A percentile compares a stretch with the other conserved stretches of the same genome.
Conservation (phyloP, 1,140 invertebrate species). For the Lerema accius region DNA sequence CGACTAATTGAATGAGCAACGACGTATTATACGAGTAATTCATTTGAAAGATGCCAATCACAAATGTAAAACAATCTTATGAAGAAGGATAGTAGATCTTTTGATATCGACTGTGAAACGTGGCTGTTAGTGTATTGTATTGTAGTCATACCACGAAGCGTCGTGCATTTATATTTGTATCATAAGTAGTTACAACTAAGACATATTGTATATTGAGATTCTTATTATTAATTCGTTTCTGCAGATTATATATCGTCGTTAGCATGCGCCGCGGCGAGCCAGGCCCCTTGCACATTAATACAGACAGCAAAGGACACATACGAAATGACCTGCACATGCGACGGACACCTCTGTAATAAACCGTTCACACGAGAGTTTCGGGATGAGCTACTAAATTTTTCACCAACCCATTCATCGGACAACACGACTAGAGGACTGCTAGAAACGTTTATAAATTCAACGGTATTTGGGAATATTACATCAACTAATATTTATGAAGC, state of each 20-base stretch:
- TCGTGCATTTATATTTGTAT: too few species aligned
- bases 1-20: too few species aligned
- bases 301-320: conserved; percentile 43
- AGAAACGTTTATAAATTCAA: conserved; percentile 56
- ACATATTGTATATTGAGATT: too few species aligned
- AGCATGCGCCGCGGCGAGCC: conserved; percentile 46
- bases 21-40: too few species aligned
- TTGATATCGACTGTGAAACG: too few species aligned
- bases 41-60: too few species aligned
- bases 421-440: conserved; percentile 50
- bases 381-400: conserved; percentile 59
- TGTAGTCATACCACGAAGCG: too few species aligned
- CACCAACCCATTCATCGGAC: conserved; percentile 37
- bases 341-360: conserved; percentile 59
- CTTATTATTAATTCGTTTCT: too few species aligned
- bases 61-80: too few species aligned
- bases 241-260: conserved; percentile 63
- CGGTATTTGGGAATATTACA: conserved; percentile 50
- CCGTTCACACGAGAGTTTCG: conserved; percentile 52
- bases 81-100: too few species aligned
- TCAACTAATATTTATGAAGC: conserved; percentile 40
- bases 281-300: conserved; percentile 53
- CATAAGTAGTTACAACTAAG: too few species aligned
- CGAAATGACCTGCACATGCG: conserved; percentile 62
- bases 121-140: too few species aligned